These are phyloP conservation scores for Coracias cyanogaster DNA, from an alignment of 2,797 vertebrate genomes.

Conservation along the genomic window DNA sequence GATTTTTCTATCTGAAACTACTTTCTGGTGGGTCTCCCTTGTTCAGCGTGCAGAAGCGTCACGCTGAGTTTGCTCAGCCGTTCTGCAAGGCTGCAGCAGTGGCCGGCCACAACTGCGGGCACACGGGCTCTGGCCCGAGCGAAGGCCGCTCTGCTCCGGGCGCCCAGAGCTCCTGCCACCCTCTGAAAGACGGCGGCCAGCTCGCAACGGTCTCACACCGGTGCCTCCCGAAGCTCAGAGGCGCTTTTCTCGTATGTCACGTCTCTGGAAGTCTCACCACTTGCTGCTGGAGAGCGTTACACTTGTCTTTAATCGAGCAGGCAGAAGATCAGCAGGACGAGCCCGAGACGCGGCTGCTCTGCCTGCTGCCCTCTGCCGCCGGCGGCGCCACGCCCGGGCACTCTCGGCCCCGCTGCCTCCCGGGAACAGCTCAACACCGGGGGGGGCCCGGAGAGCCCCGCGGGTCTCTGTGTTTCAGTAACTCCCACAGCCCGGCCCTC, in stretches of 20 bases:
- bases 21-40: neutral
- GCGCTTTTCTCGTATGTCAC: neutral
- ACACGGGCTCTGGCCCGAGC: neutral
- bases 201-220: neutral
- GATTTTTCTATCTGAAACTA: neutral
- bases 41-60: neutral
- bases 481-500: neutral
- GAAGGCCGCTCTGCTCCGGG: neutral
- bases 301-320: neutral
- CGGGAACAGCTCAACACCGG: no score
- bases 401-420: no score
- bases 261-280: neutral
- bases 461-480: neutral
- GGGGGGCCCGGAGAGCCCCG: neutral
- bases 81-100: neutral
- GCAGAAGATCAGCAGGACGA: neutral
- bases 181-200: neutral
- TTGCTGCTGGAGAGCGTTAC: neutral
- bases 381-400: no score
- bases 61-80: neutral
- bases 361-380: neutral
- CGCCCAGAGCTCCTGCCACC: neutral
- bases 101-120: neutral
- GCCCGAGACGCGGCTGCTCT: no score
- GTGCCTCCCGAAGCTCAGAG: neutral